phyloP scores from a whole-genome alignment of 2,113 vertebrate genomes.

The Gymnocephalus cernua region DNA sequence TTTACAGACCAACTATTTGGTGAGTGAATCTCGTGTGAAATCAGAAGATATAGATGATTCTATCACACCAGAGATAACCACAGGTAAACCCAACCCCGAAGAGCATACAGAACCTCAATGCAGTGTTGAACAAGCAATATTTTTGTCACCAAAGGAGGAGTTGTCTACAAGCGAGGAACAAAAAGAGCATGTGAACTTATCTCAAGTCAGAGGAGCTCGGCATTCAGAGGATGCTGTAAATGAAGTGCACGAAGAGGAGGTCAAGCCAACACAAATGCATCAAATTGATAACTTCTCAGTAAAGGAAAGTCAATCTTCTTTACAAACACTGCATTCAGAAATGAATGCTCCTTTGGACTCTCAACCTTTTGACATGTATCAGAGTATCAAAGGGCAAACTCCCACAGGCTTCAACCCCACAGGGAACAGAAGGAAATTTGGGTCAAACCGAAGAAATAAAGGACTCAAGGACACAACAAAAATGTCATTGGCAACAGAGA shows the following conservation, averaged over 20 bases:
- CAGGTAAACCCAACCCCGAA: neutral
- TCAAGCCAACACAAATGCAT: neutral
- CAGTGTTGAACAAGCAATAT: neutral
- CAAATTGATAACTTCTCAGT: neutral
- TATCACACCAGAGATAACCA: neutral
- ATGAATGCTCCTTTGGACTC: conserved; percentile 12
- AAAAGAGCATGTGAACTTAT: neutral
- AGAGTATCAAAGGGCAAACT: conserved; percentile 11
- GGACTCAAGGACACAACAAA: conserved; percentile 12
- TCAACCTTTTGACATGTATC: conserved; percentile 13
- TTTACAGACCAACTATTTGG: conserved; percentile 1
- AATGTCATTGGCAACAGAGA: neutral
- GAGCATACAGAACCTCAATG: neutral
- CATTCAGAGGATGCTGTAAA: neutral
- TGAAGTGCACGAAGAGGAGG: neutral
- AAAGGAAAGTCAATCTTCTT: neutral
- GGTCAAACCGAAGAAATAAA: conserved; percentile 65
- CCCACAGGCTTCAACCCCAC: neutral
- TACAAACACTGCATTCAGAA: conserved; percentile 34
- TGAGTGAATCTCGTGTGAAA: conserved; percentile 10
- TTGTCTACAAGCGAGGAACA: conserved; percentile 3
- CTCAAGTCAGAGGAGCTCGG: neutral
- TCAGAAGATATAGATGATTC: neutral
- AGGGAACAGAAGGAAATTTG: conserved; percentile 63
- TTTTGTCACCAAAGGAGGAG: conserved; percentile 8